A percentile compares a stretch with the other conserved stretches of the same genome.
Evolutionary conservation across 2,797 vertebrate genomes (phyloP).

Genomic region (Enteromius unitaeniatus): DNA sequence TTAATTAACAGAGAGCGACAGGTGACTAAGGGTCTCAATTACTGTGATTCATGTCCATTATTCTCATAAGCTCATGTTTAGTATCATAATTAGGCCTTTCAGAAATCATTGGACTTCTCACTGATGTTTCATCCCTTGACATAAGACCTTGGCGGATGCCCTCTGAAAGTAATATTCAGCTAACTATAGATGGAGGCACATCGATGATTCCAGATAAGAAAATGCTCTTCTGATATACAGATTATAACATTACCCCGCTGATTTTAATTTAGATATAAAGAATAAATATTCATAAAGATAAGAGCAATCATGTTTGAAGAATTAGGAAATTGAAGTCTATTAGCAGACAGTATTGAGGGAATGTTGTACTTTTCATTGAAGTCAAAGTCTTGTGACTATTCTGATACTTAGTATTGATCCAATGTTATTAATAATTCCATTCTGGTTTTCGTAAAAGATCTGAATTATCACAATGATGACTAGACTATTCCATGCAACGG

Average conservation of each 20-base stretch:
- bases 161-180: constrained; percentile 33
- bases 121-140: not conserved
- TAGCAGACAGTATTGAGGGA: not conserved
- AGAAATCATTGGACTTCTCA: not conserved
- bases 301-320: constrained; percentile 58
- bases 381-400: not conserved
- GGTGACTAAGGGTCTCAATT: not conserved
- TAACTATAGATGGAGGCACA: not conserved
- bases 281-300: constrained; percentile 74
- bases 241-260: constrained; percentile 66
- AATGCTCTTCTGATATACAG: constrained; percentile 35
- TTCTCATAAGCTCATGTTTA: constrained; percentile 12
- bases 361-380: not conserved
- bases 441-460: not conserved
- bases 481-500: not conserved
- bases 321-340: constrained; percentile 41
- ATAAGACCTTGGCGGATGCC: not conserved
- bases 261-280: constrained; percentile 77
- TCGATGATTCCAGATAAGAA: constrained; percentile 50
- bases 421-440: not conserved
- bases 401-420: not conserved
- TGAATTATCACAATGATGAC: not conserved
- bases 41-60: not conserved
- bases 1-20: constrained; percentile 8
- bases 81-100: constrained; percentile 3